Conservation (phyloP, 23 tunicate species). For the Corella eumyota region DNA sequence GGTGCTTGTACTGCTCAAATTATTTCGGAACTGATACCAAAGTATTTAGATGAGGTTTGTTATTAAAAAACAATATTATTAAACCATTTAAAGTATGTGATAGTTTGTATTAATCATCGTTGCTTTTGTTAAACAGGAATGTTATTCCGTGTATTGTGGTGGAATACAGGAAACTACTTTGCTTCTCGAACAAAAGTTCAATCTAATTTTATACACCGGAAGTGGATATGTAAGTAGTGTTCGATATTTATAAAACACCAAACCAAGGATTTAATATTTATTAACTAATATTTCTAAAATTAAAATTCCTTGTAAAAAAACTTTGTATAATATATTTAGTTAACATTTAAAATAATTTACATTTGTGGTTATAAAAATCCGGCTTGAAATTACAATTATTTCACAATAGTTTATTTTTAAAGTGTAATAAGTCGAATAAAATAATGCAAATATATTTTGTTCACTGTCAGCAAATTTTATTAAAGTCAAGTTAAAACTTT, state of each 20-base stretch:
- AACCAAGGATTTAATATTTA: not conserved
- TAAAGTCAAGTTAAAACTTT: too few relatives aligned
- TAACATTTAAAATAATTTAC: too few relatives aligned
- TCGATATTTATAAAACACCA: not conserved
- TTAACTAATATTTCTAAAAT: not conserved
- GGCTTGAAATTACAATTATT: too few relatives aligned
- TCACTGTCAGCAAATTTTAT: too few relatives aligned
- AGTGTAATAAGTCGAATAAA: too few relatives aligned
- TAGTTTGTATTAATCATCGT: not conserved
- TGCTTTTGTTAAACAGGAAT: slow-evolving; percentile 22
- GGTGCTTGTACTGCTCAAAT: too few relatives aligned
- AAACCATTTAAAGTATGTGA: not conserved
- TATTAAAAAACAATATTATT: not conserved
- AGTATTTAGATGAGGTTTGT: not conserved
- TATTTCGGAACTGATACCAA: too few relatives aligned
- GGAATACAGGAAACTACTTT: slow-evolving; percentile 60
- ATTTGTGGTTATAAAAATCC: too few relatives aligned
- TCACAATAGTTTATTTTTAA: too few relatives aligned
- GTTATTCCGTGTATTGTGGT: slow-evolving; percentile 58
- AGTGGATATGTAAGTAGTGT: slow-evolving; percentile 8
- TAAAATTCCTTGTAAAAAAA: too few relatives aligned
- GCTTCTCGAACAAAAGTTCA: slow-evolving; percentile 44
- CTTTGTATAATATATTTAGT: too few relatives aligned
- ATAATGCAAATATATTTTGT: too few relatives aligned
- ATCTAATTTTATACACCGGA: slow-evolving; percentile 66